Conservation (phyloP, 2,888 invertebrate species). For the Zhuqinia jingwanae region DNA sequence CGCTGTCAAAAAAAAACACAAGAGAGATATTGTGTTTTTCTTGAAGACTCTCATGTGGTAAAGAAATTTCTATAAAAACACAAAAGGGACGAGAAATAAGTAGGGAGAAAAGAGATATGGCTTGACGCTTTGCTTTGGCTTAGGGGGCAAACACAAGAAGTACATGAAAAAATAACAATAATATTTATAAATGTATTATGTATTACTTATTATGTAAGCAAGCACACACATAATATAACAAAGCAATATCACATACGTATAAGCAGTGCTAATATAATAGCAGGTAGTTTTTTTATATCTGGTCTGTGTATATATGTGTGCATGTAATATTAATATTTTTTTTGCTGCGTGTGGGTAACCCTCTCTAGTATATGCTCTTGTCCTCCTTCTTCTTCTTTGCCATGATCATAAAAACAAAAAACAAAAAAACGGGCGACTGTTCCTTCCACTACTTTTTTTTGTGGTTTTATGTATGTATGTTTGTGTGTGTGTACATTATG, state of each 20-base stretch:
- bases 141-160: too few relatives aligned
- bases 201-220: neutral
- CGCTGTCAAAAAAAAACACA: too few relatives aligned
- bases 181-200: neutral
- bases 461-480: too few relatives aligned
- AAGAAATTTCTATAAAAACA: too few relatives aligned
- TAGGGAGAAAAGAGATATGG: neutral
- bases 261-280: neutral
- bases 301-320: neutral
- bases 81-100: neutral
- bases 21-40: neutral
- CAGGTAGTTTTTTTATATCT: constrained; percentile 3
- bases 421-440: neutral
- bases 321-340: neutral
- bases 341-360: too few relatives aligned
- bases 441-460: too few relatives aligned
- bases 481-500: constrained; percentile 7
- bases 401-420: neutral
- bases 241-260: neutral
- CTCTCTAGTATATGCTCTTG: too few relatives aligned
- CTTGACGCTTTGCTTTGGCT: neutral
- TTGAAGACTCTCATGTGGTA: constrained; percentile 13
- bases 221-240: too few relatives aligned
- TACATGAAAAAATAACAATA: neutral
- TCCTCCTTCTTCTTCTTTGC: too few relatives aligned